These are phyloP conservation scores for Epinephelus cyanopodus DNA, from an alignment of 2,113 vertebrate species.

Conservation along the genomic window DNA sequence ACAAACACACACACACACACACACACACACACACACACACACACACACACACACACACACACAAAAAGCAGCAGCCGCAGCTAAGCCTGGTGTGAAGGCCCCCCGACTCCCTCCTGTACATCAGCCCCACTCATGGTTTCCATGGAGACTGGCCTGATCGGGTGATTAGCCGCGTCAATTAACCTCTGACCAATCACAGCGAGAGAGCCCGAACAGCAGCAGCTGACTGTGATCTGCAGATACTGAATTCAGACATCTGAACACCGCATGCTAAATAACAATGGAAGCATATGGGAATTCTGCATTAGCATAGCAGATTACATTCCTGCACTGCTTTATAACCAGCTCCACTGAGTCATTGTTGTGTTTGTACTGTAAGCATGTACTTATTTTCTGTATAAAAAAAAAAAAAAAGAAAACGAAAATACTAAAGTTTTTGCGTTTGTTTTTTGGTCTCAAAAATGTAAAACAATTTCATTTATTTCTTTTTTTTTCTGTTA, in stretches of 20 bases:
- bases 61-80: conserved; percentile 16
- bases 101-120: conserved; percentile 37
- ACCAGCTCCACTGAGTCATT: not conserved
- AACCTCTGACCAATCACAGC: conserved; percentile 67
- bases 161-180: conserved; percentile 72
- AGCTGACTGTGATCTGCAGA: conserved; percentile 40
- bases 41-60: no score
- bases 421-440: no score
- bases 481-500: not conserved
- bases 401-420: no score
- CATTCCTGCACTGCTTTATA: conserved; percentile 14
- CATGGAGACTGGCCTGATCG: conserved; percentile 70
- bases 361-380: not conserved
- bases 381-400: not conserved
- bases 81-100: conserved; percentile 31
- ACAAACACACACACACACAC: not conserved
- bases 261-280: not conserved
- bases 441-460: not conserved
- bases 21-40: no score
- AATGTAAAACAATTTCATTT: not conserved
- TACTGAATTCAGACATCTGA: conserved; percentile 18
- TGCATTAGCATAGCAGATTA: not conserved
- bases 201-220: conserved; percentile 30
- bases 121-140: conserved; percentile 58
- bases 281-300: not conserved